These are phyloP conservation scores for Allolobophora icterica DNA, from an alignment of 2,888 invertebrate genomes.

Conservation along the genomic window DNA sequence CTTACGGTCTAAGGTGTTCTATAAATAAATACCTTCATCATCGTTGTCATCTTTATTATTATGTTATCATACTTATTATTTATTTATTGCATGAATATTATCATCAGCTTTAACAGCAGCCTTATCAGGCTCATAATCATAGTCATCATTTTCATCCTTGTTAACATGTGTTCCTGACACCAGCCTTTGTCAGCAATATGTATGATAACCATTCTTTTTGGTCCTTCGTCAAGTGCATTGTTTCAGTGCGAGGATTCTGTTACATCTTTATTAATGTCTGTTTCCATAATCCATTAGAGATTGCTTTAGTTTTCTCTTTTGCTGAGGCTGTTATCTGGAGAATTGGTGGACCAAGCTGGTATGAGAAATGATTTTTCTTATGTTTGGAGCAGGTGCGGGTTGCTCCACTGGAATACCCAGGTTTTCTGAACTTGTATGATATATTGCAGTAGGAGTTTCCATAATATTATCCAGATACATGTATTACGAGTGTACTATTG, in stretches of 20 bases:
- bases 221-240: too few species aligned
- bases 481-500: not conserved
- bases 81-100: too few species aligned
- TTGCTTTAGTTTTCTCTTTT: not conserved
- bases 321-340: not conserved
- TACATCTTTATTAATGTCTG: too few species aligned
- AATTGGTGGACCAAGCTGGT: not conserved
- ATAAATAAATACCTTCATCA: not conserved
- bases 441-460: not conserved
- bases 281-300: too few species aligned
- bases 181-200: too few species aligned
- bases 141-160: not conserved
- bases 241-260: too few species aligned
- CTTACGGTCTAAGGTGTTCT: not conserved
- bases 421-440: slow-evolving; percentile 1
- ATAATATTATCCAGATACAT: not conserved
- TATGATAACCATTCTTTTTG: too few species aligned
- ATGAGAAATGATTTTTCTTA: not conserved
- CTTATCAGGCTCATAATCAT: not conserved
- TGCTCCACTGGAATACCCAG: not conserved
- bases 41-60: not conserved
- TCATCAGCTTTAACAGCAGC: not conserved
- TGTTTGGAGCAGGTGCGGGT: not conserved
- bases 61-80: not conserved
- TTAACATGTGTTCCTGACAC: too few species aligned